Percentiles rank a stretch among this genome's conserved stretches.
phyloP scores from a whole-genome alignment of 1,140 invertebrate species.

The honey bee (Apis mellifera) region DNA sequence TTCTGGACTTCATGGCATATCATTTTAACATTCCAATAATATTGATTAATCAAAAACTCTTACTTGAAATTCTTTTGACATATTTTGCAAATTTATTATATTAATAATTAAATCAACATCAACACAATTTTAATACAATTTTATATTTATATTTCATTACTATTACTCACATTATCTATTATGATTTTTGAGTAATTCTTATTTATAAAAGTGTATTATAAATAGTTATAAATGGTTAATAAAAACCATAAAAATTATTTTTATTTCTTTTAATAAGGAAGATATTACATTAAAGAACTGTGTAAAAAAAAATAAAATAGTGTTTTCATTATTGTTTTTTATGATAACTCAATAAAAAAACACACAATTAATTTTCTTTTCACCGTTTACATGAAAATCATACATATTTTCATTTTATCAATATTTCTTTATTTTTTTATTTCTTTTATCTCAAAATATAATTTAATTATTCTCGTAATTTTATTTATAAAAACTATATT shows the following conservation, averaged over 20 bases:
- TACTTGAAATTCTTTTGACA: slow-evolving; percentile 1
- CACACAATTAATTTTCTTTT: neutral
- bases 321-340: neutral
- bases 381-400: no score
- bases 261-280: neutral
- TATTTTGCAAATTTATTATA: neutral
- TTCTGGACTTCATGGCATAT: slow-evolving; percentile 33
- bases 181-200: neutral
- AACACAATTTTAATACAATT: no score
- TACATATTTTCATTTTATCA: neutral
- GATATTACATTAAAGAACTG: neutral
- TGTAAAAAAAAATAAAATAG: neutral
- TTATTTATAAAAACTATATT: no score
- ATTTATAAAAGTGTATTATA: neutral
- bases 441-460: slow-evolving; percentile 2
- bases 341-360: slow-evolving; percentile 17
- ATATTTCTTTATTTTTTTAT: neutral
- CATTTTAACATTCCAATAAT: slow-evolving; percentile 30
- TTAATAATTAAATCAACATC: neutral
- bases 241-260: neutral
- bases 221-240: neutral
- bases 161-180: neutral
- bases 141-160: neutral
- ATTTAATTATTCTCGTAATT: neutral
- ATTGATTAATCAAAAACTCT: slow-evolving; percentile 32